Evolutionary conservation across 2,888 invertebrate genomes (phyloP), one percentile per base, ranked within the genome.

Genomic region (Amphimallon solstitiale): DNA sequence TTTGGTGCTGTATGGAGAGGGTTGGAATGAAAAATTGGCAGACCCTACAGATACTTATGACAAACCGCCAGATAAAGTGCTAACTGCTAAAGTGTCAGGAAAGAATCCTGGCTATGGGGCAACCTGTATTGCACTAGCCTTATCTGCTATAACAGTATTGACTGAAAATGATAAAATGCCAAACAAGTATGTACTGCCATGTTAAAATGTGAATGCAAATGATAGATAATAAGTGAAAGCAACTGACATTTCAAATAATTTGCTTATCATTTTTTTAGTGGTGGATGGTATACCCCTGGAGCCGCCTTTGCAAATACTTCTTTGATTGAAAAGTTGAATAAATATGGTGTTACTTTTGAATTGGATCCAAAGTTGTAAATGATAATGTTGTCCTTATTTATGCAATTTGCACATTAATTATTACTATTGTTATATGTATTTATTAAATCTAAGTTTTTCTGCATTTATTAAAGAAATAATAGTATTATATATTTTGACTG

Each of bases 261-360:
- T n/a, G n/a, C n/a, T n/a, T n/a, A n/a, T n/a, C n/a, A n/a, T 72
- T 72, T 70, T 84, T 86, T 66, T 81, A 94, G 93, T 9, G 95
- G 95, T 37, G 97, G 97, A 9, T 95, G 97, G 0, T 84, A 91
- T 66, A 86, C 97, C 0, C 94, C 97, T 0, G 96, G 91, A 0
- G 90, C 90, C 10, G 95, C 95, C 0, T 98, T 97, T 83, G 85
- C 85, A 1, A 88, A 94, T 70, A 96, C 97, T 0, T 87, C 86
- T 21, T 83, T 97, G 17, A 88, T 95, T 68, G 86, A 91, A 35
- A 87, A 91, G 69, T 85, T 98, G 14, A 85, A 87, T 64, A 88
- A 91, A 56, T 88, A 91, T 80, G 90, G 90, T 59, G 78, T 92
- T n/a, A 89, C 84, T 56, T 93, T 92, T 78, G 89, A 92, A 78